Percentiles rank a stretch among this genome's conserved stretches.
Evolutionary conservation across 2,113 vertebrate genomes (phyloP).

Genomic region (Gadus macrocephalus): DNA sequence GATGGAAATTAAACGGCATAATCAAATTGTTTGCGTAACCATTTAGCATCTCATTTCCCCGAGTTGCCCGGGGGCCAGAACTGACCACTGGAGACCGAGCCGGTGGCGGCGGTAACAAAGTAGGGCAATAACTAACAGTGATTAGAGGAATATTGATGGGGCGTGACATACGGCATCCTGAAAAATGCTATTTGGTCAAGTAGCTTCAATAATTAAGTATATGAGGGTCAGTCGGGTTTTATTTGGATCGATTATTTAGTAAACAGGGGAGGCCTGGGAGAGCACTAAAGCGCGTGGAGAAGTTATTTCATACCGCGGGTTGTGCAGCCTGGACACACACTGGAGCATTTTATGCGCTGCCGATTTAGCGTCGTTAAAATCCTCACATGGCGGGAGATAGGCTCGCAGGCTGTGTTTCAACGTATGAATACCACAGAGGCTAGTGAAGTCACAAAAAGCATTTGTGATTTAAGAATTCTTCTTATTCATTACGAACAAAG

Average conservation of each 20-base stretch:
- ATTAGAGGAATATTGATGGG: conserved; percentile 85
- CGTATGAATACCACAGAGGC: not conserved
- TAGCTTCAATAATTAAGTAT: conserved; percentile 89
- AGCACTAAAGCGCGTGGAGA: conserved; percentile 78
- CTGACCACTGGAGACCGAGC: conserved; percentile 72
- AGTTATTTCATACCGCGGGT: conserved; percentile 59
- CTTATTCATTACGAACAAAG: too few species aligned
- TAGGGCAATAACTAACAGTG: conserved; percentile 77
- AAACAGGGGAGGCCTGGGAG: conserved; percentile 72
- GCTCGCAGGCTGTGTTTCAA: not conserved
- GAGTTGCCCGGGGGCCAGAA: conserved; percentile 59
- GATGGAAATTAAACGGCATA: conserved; percentile 73
- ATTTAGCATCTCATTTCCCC: conserved; percentile 71
- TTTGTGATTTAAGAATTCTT: too few species aligned
- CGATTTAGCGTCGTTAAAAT: conserved; percentile 10
- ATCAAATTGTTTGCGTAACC: conserved; percentile 75
- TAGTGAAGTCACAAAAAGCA: too few species aligned
- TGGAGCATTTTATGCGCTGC: conserved; percentile 19
- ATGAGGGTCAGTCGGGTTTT: conserved; percentile 87
- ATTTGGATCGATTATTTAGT: conserved; percentile 84
- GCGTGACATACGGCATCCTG: conserved; percentile 79
- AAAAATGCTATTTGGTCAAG: conserved; percentile 83
- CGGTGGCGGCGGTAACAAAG: conserved; percentile 76
- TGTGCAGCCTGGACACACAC: conserved; percentile 47
- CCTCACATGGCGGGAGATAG: not conserved